Evolutionary conservation across 2,113 vertebrate species (phyloP).

Genomic region (Chaenocephalus aceratus): DNA sequence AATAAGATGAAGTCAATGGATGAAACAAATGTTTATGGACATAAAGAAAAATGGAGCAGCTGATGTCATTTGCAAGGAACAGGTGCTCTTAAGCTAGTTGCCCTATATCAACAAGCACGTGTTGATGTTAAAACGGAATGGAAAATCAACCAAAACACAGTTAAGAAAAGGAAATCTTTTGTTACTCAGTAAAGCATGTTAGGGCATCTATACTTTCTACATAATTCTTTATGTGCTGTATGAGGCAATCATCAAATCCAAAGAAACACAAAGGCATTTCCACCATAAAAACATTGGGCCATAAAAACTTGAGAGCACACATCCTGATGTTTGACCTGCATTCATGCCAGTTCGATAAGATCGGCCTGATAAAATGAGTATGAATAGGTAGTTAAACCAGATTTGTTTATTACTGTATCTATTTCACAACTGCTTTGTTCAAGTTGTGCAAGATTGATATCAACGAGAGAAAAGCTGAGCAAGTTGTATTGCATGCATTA

Average conservation of each 20-base stretch:
- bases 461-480: neutral
- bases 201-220: too few relatives aligned
- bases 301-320: slow-evolving; percentile 60
- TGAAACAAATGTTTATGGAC: neutral
- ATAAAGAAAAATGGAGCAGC: neutral
- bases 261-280: neutral
- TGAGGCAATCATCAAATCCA: neutral
- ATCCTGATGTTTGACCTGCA: slow-evolving; percentile 55
- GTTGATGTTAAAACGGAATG: neutral
- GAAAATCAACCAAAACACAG: neutral
- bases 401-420: slow-evolving; percentile 26
- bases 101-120: neutral
- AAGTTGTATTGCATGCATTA: neutral
- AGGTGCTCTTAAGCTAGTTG: neutral
- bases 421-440: slow-evolving; percentile 31
- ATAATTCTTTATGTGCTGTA: neutral
- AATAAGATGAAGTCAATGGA: slow-evolving; percentile 21
- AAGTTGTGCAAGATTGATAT: slow-evolving; percentile 8
- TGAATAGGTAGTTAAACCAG: slow-evolving; percentile 43
- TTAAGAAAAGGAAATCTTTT: neutral
- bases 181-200: neutral
- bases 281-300: slow-evolving; percentile 26
- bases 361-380: slow-evolving; percentile 34
- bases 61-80: neutral
- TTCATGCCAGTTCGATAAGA: slow-evolving; percentile 52